Evolutionary conservation across 2,888 invertebrate species (phyloP).

Genomic region (Apoda limacodes): DNA sequence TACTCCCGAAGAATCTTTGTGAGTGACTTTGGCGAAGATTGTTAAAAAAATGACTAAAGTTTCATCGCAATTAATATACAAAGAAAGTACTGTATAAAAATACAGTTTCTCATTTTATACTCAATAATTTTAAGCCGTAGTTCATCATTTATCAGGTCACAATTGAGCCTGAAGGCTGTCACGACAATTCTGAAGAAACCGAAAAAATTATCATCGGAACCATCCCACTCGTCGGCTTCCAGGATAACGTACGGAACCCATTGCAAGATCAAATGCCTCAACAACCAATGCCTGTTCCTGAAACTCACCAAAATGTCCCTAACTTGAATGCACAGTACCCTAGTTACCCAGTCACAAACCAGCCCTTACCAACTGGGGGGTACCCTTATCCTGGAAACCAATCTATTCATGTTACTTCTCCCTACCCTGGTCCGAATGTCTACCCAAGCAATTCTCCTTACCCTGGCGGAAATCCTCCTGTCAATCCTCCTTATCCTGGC

Average conservation of each 20-base stretch:
- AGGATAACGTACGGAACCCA: slow-evolving; percentile 28
- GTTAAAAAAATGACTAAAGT: too few species aligned
- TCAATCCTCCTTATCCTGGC: slow-evolving; percentile 17
- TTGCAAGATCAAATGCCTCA: slow-evolving; percentile 28
- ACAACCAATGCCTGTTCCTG: slow-evolving; percentile 13
- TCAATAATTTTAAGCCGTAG: background rate
- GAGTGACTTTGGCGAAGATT: too few species aligned
- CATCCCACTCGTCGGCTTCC: slow-evolving; percentile 35
- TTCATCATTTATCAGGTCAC: slow-evolving; percentile 31
- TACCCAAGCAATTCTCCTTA: slow-evolving; percentile 20
- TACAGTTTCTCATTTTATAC: too few species aligned
- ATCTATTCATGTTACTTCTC: slow-evolving; percentile 16
- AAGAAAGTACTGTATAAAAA: too few species aligned
- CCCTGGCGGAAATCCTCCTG: slow-evolving; percentile 18
- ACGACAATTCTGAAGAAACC: slow-evolving; percentile 28
- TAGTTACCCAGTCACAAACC: slow-evolving; percentile 25
- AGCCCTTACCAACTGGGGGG: slow-evolving; percentile 22
- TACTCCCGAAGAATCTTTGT: too few species aligned
- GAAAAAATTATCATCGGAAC: slow-evolving; percentile 37
- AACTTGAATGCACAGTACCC: slow-evolving; percentile 20
- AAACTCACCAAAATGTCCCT: slow-evolving; percentile 18
- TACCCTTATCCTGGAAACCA: too few species aligned
- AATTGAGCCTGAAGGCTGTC: slow-evolving; percentile 37
- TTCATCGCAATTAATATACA: too few species aligned
- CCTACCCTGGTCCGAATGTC: slow-evolving; percentile 13